Evolutionary conservation across 2,888 invertebrate genomes (phyloP).

Genomic region (Scaptomyza flava): DNA sequence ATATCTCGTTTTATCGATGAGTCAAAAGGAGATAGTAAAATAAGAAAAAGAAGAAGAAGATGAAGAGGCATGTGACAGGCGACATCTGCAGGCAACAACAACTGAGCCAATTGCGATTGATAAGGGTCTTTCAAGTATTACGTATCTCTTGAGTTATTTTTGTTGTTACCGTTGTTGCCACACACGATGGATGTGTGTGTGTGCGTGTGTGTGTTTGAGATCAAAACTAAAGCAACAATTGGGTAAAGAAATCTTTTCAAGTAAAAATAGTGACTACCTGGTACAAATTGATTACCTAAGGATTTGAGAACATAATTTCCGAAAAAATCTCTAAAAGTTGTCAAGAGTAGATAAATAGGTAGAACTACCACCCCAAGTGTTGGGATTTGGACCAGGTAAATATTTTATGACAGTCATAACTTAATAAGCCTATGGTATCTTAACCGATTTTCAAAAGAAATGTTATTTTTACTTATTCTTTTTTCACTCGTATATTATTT

Average conservation of each 20-base stretch:
- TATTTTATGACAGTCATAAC: background rate
- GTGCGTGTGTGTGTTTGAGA: too few species aligned
- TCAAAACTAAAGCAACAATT: too few species aligned
- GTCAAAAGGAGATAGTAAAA: background rate
- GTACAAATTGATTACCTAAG: background rate
- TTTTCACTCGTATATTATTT: too few species aligned
- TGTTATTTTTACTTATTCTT: too few species aligned
- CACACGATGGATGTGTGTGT: slow-evolving; percentile 33
- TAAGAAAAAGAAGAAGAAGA: background rate
- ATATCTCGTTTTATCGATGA: slow-evolving; percentile 22
- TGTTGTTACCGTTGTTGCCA: slow-evolving; percentile 40
- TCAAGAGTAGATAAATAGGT: background rate
- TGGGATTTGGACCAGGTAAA: background rate
- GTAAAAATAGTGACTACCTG: background rate
- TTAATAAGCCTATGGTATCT: background rate
- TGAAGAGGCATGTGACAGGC: slow-evolving; percentile 6
- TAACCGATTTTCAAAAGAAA: too few species aligned
- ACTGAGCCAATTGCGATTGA: slow-evolving; percentile 56
- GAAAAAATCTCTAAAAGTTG: background rate
- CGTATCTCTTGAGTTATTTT: slow-evolving; percentile 16
- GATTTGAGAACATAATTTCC: background rate
- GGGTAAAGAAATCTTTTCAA: background rate
- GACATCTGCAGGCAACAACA: slow-evolving; percentile 47
- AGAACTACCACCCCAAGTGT: background rate
- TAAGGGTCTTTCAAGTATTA: slow-evolving; percentile 56